A percentile compares a stretch with the other conserved stretches of the same genome.
These are phyloP conservation scores for Thera britannica DNA, from an alignment of 2,888 invertebrate species.

Conservation along the genomic window DNA sequence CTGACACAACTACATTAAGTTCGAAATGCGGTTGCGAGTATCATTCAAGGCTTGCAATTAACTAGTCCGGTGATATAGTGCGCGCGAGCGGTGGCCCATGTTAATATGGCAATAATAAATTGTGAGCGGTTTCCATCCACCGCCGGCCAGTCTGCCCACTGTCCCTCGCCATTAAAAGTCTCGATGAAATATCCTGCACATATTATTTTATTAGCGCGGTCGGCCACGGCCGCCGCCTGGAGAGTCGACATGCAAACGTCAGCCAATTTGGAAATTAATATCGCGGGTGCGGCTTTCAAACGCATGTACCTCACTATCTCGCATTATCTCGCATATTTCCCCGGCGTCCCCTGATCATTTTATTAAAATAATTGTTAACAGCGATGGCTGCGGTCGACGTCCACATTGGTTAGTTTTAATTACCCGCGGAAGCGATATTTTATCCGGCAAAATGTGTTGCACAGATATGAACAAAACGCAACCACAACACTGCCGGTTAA, in stretches of 20 bases:
- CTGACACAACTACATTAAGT: constrained; percentile 75
- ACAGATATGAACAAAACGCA: constrained; percentile 59
- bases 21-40: constrained; percentile 77
- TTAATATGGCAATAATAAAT: constrained; percentile 82
- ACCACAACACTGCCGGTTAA: constrained; percentile 55
- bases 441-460: constrained; percentile 64
- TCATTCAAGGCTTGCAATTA: constrained; percentile 79
- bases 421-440: constrained; percentile 72
- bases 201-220: constrained; percentile 55
- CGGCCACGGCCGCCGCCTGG: constrained; percentile 37
- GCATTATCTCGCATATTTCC: constrained; percentile 62
- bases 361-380: constrained; percentile 70
- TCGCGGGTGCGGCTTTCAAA: constrained; percentile 51
- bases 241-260: constrained; percentile 43
- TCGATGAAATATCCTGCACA: constrained; percentile 64
- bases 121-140: constrained; percentile 68
- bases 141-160: constrained; percentile 42
- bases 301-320: constrained; percentile 49
- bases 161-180: constrained; percentile 65
- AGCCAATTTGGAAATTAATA: constrained; percentile 52
- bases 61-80: constrained; percentile 77
- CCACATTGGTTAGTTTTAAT: constrained; percentile 71
- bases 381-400: constrained; percentile 53
- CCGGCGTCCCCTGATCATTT: constrained; percentile 65
- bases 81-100: constrained; percentile 61